These are phyloP conservation scores for Falco naumanni DNA, from an alignment of 2,797 vertebrate genomes.

Conservation along the genomic window DNA sequence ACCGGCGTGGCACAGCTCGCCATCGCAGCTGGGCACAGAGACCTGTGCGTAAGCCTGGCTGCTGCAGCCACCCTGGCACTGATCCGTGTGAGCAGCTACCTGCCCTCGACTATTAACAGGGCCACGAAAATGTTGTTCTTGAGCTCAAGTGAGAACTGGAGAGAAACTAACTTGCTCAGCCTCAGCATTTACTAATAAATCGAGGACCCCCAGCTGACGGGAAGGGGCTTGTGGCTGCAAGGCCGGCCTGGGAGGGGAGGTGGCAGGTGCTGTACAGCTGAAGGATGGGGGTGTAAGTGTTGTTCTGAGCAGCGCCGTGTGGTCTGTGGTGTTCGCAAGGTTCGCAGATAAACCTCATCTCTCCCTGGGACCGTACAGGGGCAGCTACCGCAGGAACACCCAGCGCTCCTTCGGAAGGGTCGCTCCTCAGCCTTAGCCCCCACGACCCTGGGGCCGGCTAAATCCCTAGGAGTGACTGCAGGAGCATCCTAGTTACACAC, in stretches of 20 bases:
- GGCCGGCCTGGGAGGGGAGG: background rate
- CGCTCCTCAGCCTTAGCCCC: background rate
- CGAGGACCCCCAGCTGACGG: background rate
- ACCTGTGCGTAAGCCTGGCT: rapidly evolving
- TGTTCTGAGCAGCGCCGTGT: background rate
- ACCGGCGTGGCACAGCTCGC: rapidly evolving
- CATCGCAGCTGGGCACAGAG: no score
- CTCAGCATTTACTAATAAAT: background rate
- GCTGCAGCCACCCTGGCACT: background rate
- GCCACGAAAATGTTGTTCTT: background rate
- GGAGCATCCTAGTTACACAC: background rate
- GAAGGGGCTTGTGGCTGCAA: background rate
- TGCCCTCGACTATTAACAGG: background rate
- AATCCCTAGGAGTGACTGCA: background rate
- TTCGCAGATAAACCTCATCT: background rate
- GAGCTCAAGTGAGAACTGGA: background rate
- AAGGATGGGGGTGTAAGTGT: background rate
- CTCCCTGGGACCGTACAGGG: background rate
- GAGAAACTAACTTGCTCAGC: background rate
- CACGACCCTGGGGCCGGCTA: background rate
- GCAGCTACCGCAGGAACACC: background rate
- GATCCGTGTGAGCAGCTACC: background rate
- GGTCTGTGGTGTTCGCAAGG: background rate
- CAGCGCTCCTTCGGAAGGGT: background rate
- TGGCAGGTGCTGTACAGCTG: background rate